Base-by-base conservation (phyloP, 2,797 vertebrate genomes). In the Betta splendens region DNA sequence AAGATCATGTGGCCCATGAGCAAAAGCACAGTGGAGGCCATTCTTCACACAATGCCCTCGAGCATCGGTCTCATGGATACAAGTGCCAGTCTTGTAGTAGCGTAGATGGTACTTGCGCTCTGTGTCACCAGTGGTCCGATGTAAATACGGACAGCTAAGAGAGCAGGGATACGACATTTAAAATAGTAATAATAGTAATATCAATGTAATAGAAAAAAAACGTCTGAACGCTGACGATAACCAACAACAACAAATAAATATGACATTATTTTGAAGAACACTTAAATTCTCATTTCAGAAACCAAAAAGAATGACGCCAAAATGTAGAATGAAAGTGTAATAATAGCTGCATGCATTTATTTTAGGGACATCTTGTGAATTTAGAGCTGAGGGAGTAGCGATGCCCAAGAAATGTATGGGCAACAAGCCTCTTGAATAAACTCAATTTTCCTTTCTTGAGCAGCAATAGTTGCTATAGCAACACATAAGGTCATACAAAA, bases 51-150 rank as follows among this genome's bases (percentile, higher is more conserved):
- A 98, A 87, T 97, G 94, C 63, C 95, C 96, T 33, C 95, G 93
- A 32, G 93, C 94, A 10, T 97, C 96, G 0, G 95, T 98, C 87
- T 96, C 95, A 22, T 97, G 95, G 85, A 96, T 96, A 83, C 96
- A 97, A 17, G 94, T 96, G 83, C 95, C 95, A 3, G 96, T 97
- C 91, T 98, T 97, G 85, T 98, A 98, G 83, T 98, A 97, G 78
- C 95, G 93, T 75, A 98, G 93, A 87, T 97, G 96, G 87, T 97
- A 98, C 81, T 96, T 97, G 85, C 95, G 94, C 87, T 98, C 96
- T 0, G 95, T 96, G 91, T 97, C 95, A 51, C 96, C 96, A 5
- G 95, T 95, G 35, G 95, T 96, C 73, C 95, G 94, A 87, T 98
- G 96, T 85, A 97, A 90, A 85, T 96, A 97, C 7, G 94, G 94